Conservation (phyloP, 1,140 invertebrate species). For the Macrobrachium rosenbergii region DNA sequence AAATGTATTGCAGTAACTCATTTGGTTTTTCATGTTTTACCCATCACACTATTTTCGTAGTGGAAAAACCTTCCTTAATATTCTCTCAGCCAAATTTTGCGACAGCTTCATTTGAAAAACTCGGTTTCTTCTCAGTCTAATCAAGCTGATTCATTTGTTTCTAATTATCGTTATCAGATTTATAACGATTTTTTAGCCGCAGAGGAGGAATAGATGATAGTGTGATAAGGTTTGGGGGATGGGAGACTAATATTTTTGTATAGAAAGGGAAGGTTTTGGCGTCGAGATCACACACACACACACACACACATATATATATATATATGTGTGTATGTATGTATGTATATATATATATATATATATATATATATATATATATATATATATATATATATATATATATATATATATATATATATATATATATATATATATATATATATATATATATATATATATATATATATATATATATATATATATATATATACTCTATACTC, state of each 20-base stretch:
- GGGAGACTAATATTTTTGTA: no score
- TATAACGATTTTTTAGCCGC: no score
- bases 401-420: conserved; percentile 4
- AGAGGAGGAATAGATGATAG: not conserved
- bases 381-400: not conserved
- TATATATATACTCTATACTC: not conserved
- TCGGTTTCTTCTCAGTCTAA: no score
- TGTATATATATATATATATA: conserved; percentile 14
- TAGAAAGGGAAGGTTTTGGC: no score
- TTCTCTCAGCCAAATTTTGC: no score
- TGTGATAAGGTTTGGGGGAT: not conserved
- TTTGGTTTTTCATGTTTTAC: no score
- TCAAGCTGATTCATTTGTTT: no score
- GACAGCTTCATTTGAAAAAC: no score
- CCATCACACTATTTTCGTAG: no score
- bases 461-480: conserved; percentile 1
- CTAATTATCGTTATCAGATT: no score
- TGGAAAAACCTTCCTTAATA: no score
- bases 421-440: not conserved
- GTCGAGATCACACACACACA: not conserved
- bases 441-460: conserved; percentile 16
- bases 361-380: conserved; percentile 10
- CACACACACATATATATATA: conserved; percentile 1
- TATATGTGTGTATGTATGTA: not conserved
- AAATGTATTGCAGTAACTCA: no score